Conservation (phyloP, 2,113 vertebrate species). For the Cephalopholis sonnerati region DNA sequence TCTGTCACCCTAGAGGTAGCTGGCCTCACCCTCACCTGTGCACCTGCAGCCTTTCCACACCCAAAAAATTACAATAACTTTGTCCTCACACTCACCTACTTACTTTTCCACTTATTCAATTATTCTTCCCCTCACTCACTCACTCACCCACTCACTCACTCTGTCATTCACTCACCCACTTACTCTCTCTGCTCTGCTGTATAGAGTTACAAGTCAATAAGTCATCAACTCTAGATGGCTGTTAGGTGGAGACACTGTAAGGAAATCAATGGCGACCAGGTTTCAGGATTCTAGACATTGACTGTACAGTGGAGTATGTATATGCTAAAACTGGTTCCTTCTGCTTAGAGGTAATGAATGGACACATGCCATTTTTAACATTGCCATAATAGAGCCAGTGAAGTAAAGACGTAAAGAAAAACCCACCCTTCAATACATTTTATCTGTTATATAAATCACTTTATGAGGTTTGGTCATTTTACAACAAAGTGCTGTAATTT, state of each 20-base stretch:
- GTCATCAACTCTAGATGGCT: slow-evolving; percentile 59
- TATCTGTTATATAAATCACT: no score
- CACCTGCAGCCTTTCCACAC: slow-evolving; percentile 84
- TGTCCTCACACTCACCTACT: slow-evolving; percentile 79
- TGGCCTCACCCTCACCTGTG: slow-evolving; percentile 83
- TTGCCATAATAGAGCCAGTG: background rate
- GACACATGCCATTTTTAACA: background rate
- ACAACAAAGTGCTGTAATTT: background rate
- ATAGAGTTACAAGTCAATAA: slow-evolving; percentile 77
- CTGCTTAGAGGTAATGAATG: background rate
- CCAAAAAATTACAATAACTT: slow-evolving; percentile 80
- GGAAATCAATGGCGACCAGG: slow-evolving; percentile 63
- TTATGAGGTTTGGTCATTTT: background rate
- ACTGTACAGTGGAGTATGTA: background rate
- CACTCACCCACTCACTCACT: slow-evolving; percentile 78
- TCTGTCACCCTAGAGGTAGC: slow-evolving; percentile 84
- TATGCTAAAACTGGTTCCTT: background rate
- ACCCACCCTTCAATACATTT: slow-evolving; percentile 25
- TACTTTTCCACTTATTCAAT: slow-evolving; percentile 76
- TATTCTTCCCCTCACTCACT: slow-evolving; percentile 65
- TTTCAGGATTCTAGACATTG: slow-evolving; percentile 49
- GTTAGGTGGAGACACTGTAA: slow-evolving; percentile 63
- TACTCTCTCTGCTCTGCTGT: slow-evolving; percentile 71
- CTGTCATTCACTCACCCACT: slow-evolving; percentile 86
- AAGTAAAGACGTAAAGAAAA: slow-evolving; percentile 11